A percentile compares a stretch with the other conserved stretches of the same genome.
Conservation (phyloP, 2,888 invertebrate genomes). For the Microctonus brassicae region DNA sequence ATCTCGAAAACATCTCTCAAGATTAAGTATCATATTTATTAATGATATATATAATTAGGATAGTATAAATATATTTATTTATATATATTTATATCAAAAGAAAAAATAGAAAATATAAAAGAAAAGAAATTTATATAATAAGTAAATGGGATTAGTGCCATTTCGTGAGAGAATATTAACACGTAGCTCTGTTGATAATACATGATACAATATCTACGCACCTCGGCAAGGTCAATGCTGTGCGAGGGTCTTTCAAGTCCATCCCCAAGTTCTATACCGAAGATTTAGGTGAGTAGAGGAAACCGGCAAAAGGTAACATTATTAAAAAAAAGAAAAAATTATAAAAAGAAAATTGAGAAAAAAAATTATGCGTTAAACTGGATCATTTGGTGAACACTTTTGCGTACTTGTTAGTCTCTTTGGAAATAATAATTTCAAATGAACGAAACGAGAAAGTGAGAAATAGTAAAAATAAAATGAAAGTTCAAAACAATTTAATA, state of each 20-base stretch:
- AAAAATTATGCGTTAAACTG: conserved; percentile 11
- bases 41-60: conserved; percentile 6
- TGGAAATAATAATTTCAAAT: background rate
- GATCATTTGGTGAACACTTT: conserved; percentile 11
- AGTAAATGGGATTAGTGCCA: conserved; percentile 68
- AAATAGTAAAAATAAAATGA: background rate
- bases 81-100: background rate
- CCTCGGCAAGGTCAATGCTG: conserved; percentile 70
- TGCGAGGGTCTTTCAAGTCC: conserved; percentile 70
- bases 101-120: background rate
- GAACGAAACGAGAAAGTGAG: background rate
- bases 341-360: conserved; percentile 24
- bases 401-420: conserved; percentile 12
- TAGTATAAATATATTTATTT: background rate
- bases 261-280: conserved; percentile 68
- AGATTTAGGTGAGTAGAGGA: conserved; percentile 69
- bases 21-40: conserved; percentile 24
- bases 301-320: conserved; percentile 67
- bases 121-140: conserved; percentile 50
- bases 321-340: conserved; percentile 24
- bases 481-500: background rate
- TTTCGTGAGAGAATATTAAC: conserved; percentile 70
- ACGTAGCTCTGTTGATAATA: conserved; percentile 71
- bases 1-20: conserved; percentile 28
- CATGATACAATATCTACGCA: conserved; percentile 70